phyloP scores from a whole-genome alignment of 2,113 vertebrate species.

The Saimiri boliviensis region DNA sequence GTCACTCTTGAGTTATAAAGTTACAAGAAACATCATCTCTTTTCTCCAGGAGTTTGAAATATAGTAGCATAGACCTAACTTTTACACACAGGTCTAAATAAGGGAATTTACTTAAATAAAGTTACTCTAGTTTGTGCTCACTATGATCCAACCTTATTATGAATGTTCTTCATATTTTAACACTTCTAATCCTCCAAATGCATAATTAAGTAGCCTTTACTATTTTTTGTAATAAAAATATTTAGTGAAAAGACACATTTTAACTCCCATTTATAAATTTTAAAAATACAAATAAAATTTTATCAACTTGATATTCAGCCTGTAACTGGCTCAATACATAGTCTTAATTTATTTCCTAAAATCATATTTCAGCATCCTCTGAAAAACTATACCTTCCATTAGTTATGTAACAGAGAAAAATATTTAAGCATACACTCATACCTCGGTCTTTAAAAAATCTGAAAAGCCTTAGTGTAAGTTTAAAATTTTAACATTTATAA shows the following conservation, averaged over 20 bases:
- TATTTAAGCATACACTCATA: slow-evolving; percentile 74
- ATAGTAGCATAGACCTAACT: neutral
- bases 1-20: neutral
- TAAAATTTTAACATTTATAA: slow-evolving; percentile 83
- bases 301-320: slow-evolving; percentile 77
- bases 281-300: slow-evolving; percentile 82
- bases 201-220: neutral
- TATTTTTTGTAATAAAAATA: slow-evolving; percentile 73
- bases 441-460: slow-evolving; percentile 76
- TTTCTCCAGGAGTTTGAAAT: neutral
- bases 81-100: neutral
- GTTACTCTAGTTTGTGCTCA: neutral
- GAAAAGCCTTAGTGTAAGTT: slow-evolving; percentile 76
- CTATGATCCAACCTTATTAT: neutral
- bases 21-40: neutral
- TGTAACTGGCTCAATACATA: slow-evolving; percentile 78
- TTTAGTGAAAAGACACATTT: slow-evolving; percentile 84
- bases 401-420: slow-evolving; percentile 77
- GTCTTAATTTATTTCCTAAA: slow-evolving; percentile 68
- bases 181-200: neutral
- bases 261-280: slow-evolving; percentile 76
- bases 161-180: neutral
- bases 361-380: slow-evolving; percentile 74
- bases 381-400: slow-evolving; percentile 74
- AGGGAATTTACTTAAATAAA: neutral